Percentiles rank a stretch among this genome's conserved stretches.
Conservation (phyloP, 2,113 vertebrate genomes). For the Potamarius usumacintae region DNA sequence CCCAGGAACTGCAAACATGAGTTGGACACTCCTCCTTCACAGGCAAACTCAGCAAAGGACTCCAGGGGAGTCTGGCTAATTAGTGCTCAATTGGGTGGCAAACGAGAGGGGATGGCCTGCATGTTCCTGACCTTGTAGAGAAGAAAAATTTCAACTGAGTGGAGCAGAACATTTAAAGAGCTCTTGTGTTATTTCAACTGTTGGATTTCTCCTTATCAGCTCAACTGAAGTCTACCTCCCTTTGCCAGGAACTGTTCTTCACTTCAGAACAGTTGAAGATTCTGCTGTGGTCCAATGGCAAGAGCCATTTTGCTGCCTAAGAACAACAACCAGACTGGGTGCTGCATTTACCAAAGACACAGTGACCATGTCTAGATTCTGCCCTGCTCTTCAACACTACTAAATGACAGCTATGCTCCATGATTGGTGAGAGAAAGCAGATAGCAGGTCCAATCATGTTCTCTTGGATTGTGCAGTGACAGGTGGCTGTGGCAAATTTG, state of each 20-base stretch:
- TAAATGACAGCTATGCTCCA: neutral
- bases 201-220: slow-evolving; percentile 5
- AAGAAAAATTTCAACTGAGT: neutral
- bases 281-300: neutral
- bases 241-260: neutral
- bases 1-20: neutral
- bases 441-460: neutral
- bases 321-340: neutral
- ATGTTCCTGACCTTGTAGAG: slow-evolving; percentile 47
- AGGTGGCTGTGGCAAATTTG: neutral
- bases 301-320: neutral
- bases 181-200: slow-evolving; percentile 38
- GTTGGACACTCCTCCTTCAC: slow-evolving; percentile 52
- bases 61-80: slow-evolving; percentile 63
- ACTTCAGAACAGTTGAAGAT: neutral
- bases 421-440: neutral
- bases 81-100: slow-evolving; percentile 66
- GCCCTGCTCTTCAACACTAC: too few species aligned
- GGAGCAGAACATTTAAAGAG: slow-evolving; percentile 13
- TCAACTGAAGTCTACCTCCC: neutral
- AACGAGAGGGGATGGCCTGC: slow-evolving; percentile 62
- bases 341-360: neutral
- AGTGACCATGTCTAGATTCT: neutral
- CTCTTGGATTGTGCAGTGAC: neutral
- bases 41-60: slow-evolving; percentile 60